Evolutionary conservation across 1,140 invertebrate genomes (phyloP).

Genomic region (Hydropsyche tenuis): DNA sequence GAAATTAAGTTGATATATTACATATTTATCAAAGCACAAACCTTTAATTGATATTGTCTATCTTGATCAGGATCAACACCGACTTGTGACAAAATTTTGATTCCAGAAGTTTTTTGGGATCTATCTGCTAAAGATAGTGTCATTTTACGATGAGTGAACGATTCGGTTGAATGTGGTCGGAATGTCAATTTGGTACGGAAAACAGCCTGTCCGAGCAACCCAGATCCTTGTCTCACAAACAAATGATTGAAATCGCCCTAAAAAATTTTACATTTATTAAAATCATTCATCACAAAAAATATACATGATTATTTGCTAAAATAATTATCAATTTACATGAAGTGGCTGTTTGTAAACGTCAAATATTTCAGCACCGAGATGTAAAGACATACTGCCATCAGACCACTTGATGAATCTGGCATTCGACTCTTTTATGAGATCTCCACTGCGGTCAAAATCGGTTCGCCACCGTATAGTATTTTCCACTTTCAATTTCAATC

Average conservation of each 20-base stretch:
- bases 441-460: constrained; percentile 81
- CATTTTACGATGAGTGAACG: constrained; percentile 98
- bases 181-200: constrained; percentile 97
- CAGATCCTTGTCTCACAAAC: constrained; percentile 96
- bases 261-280: background rate
- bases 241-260: constrained; percentile 93
- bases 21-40: constrained; percentile 52
- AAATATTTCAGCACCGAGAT: constrained; percentile 97
- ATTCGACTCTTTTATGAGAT: constrained; percentile 90
- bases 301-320: background rate
- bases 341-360: constrained; percentile 95
- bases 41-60: constrained; percentile 88
- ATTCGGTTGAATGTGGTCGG: constrained; percentile 96
- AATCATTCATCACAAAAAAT: background rate
- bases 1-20: constrained; percentile 40
- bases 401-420: constrained; percentile 96
- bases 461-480: constrained; percentile 98
- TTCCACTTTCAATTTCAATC: constrained; percentile 92
- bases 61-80: constrained; percentile 94
- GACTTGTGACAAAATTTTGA: constrained; percentile 94
- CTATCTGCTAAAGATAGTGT: constrained; percentile 96
- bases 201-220: constrained; percentile 96
- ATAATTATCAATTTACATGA: constrained; percentile 63
- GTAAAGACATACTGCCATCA: constrained; percentile 96
- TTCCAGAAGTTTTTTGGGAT: constrained; percentile 94